These are phyloP conservation scores for Sphecodes monilicornis DNA, from an alignment of 2,888 invertebrate genomes.

Conservation along the genomic window DNA sequence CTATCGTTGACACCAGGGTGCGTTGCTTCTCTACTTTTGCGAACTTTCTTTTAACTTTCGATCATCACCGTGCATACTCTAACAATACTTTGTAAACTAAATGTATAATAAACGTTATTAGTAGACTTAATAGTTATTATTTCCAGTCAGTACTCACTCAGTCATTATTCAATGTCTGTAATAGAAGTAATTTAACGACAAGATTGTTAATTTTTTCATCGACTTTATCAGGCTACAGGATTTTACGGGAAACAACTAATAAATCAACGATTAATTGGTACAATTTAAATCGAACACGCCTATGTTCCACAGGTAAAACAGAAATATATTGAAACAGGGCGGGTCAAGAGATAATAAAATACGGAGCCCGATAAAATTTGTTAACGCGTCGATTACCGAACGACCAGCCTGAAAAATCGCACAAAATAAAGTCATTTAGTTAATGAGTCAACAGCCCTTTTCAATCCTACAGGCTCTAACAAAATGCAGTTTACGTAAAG, in stretches of 20 bases:
- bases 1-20: slow-evolving; percentile 19
- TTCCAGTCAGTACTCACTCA: not conserved
- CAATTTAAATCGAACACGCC: not conserved
- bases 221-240: no score
- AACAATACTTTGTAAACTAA: not conserved
- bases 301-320: not conserved
- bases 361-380: not conserved
- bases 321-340: not conserved
- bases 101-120: not conserved
- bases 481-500: not conserved
- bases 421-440: not conserved
- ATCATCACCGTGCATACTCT: not conserved
- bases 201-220: not conserved
- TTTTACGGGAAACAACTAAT: no score
- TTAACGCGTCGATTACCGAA: not conserved
- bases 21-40: slow-evolving; percentile 7
- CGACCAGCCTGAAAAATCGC: not conserved
- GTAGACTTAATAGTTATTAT: not conserved
- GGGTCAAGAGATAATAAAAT: not conserved
- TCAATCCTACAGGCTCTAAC: not conserved
- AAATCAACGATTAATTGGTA: not conserved
- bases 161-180: not conserved
- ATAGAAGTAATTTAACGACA: not conserved
- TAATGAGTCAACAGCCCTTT: not conserved
- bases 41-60: not conserved